These are phyloP conservation scores for Chrysotoxum bicinctum DNA, from an alignment of 2,888 invertebrate genomes.

Conservation along the genomic window DNA sequence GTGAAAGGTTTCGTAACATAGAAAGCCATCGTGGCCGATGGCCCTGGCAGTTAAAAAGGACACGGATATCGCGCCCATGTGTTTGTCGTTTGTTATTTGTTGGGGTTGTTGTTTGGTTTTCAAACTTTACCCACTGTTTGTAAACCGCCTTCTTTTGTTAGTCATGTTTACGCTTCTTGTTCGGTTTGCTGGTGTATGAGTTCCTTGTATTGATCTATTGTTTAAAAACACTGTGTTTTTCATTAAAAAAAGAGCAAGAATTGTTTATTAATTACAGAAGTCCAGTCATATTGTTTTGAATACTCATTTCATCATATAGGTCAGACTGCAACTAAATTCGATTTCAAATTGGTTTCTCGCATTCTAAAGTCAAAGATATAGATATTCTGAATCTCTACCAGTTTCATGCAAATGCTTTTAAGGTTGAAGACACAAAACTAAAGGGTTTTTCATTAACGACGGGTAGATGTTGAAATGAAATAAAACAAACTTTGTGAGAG, in stretches of 20 bases:
- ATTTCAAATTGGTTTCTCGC: no score
- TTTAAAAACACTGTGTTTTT: neutral
- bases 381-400: no score
- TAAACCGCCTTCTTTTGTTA: slow-evolving; percentile 13
- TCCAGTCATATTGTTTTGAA: neutral
- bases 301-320: neutral
- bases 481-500: no score
- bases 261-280: neutral
- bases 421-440: no score
- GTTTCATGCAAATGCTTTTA: no score
- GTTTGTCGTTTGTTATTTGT: neutral
- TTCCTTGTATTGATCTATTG: neutral
- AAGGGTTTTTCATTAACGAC: no score
- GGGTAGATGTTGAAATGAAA: no score
- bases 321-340: neutral
- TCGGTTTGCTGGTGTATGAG: neutral
- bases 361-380: no score
- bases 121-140: slow-evolving; percentile 5
- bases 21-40: neutral
- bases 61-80: slow-evolving; percentile 19
- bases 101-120: neutral
- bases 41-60: slow-evolving; percentile 16
- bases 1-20: slow-evolving; percentile 5
- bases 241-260: neutral
- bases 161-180: neutral